Conservation (phyloP, 2,888 invertebrate genomes). For the Hesperia comma region DNA sequence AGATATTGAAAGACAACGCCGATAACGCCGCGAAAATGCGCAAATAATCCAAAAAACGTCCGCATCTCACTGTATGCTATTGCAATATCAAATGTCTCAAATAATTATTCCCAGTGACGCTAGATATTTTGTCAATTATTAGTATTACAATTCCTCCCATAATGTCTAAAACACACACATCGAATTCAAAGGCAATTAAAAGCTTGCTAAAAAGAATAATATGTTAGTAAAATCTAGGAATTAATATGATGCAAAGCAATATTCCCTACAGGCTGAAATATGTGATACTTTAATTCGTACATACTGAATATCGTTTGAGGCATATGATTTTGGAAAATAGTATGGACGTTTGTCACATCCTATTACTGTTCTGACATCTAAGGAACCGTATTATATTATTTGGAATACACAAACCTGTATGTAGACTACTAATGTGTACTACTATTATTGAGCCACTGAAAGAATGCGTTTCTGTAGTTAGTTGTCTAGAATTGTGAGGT, state of each 20-base stretch:
- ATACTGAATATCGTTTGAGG: neutral
- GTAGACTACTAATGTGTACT: slow-evolving; percentile 1
- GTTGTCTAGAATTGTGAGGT: too few species aligned
- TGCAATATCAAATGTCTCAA: slow-evolving; percentile 19
- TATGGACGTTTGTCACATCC: neutral
- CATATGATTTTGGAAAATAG: slow-evolving; percentile 5
- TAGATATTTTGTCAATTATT: neutral
- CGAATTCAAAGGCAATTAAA: neutral
- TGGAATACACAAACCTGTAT: neutral
- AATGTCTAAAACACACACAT: neutral
- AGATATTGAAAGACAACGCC: slow-evolving; percentile 90
- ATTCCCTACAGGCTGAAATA: neutral
- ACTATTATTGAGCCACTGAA: neutral
- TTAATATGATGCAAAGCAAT: neutral
- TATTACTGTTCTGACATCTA: neutral
- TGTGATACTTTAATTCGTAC: neutral
- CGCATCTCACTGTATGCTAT: slow-evolving; percentile 1
- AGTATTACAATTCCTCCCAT: neutral
- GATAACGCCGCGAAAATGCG: slow-evolving; percentile 77
- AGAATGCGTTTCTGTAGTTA: too few species aligned
- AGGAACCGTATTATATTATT: neutral
- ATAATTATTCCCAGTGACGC: neutral
- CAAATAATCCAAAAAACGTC: slow-evolving; percentile 59
- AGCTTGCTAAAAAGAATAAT: too few species aligned
- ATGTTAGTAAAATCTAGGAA: neutral